A percentile compares a stretch with the other conserved stretches of the same genome.
phyloP scores from a whole-genome alignment of 2,888 invertebrate species.

The Lymantria monacha region DNA sequence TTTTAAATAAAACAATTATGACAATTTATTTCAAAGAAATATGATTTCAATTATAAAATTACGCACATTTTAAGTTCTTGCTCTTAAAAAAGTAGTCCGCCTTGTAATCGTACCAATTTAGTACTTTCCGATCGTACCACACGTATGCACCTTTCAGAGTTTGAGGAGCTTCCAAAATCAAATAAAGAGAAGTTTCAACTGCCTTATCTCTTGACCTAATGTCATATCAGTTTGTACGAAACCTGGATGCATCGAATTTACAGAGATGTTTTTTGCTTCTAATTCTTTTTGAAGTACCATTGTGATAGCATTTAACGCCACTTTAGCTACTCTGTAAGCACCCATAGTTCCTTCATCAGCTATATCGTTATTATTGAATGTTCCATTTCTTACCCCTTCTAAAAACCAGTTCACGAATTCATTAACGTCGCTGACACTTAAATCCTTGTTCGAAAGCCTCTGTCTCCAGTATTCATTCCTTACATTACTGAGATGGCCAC shows the following conservation, averaged over 20 bases:
- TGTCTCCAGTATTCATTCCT: conserved; percentile 68
- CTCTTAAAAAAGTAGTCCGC: conserved; percentile 57
- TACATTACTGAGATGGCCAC: conserved; percentile 83
- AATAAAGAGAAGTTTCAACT: conserved; percentile 78
- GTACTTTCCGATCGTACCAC: conserved; percentile 81
- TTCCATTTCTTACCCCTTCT: conserved; percentile 52
- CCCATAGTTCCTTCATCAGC: conserved; percentile 79
- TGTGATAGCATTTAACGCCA: conserved; percentile 86
- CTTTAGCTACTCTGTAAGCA: conserved; percentile 87
- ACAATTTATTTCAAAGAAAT: too few relatives aligned
- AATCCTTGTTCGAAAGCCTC: conserved; percentile 46
- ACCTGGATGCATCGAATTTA: conserved; percentile 88
- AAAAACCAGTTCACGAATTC: conserved; percentile 85
- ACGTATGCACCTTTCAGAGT: conserved; percentile 84
- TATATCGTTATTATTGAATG: conserved; percentile 47
- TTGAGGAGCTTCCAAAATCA: conserved; percentile 76
- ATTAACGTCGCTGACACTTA: conserved; percentile 54
- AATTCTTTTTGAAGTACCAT: conserved; percentile 85
- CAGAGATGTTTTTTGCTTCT: conserved; percentile 75
- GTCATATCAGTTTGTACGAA: conserved; percentile 91
- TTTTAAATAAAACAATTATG: too few relatives aligned
- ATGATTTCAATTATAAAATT: too few relatives aligned
- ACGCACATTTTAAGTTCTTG: not conserved
- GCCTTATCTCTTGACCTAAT: conserved; percentile 82
- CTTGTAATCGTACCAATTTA: conserved; percentile 79